phyloP scores from a whole-genome alignment of 2,888 invertebrate genomes.

The Sarcophaga rosellei region DNA sequence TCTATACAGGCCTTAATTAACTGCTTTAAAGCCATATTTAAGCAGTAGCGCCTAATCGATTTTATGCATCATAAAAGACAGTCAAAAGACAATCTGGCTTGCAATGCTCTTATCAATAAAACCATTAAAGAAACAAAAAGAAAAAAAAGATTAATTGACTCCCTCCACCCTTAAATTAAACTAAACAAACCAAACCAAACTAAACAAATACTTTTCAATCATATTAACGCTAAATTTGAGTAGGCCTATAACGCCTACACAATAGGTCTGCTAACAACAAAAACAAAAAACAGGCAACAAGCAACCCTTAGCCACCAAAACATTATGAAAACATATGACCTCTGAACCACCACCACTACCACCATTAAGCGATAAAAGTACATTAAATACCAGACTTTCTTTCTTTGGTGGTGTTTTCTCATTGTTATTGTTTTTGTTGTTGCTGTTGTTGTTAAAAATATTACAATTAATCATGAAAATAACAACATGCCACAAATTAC shows the following conservation, averaged over 20 bases:
- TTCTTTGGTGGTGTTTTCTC: constrained; percentile 4
- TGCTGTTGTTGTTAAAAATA: constrained; percentile 50
- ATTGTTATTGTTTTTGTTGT: neutral
- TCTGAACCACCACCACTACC: constrained; percentile 23
- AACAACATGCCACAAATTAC: constrained; percentile 69
- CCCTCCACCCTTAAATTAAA: constrained; percentile 20
- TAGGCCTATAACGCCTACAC: constrained; percentile 55
- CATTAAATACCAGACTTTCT: constrained; percentile 49
- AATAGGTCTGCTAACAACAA: constrained; percentile 2
- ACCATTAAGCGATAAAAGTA: constrained; percentile 28
- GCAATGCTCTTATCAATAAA: neutral
- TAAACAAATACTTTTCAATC: constrained; percentile 49
- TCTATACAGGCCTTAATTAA: neutral
- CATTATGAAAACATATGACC: constrained; percentile 63
- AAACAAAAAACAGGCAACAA: constrained; percentile 2
- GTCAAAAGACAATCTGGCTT: constrained; percentile 30
- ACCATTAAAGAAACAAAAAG: constrained; percentile 2
- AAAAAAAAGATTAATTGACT: constrained; percentile 58
- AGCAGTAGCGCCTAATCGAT: constrained; percentile 61
- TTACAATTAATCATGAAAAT: constrained; percentile 71
- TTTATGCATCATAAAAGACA: constrained; percentile 62
- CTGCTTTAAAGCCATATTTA: neutral
- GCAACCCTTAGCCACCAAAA: neutral
- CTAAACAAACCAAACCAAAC: constrained; percentile 21
- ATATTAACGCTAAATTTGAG: constrained; percentile 62